A percentile compares a stretch with the other conserved stretches of the same genome.
Conservation (phyloP, 2,888 invertebrate species). For the Labia minor region DNA sequence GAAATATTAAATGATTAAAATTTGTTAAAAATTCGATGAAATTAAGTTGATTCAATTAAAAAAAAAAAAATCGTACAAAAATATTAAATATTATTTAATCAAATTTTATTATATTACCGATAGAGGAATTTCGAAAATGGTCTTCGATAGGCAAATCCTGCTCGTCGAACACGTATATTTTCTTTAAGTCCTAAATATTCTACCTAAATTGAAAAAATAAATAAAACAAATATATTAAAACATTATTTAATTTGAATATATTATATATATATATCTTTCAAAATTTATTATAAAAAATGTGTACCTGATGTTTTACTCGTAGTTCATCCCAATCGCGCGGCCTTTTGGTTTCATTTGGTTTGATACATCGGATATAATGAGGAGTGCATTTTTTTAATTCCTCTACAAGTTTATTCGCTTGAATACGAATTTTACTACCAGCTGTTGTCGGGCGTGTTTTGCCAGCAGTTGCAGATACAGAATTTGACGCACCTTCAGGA, state of each 20-base stretch:
- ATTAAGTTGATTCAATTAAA: neutral
- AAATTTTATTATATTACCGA: too few relatives aligned
- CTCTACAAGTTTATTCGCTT: conserved; percentile 53
- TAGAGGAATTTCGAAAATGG: conserved; percentile 50
- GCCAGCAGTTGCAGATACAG: conserved; percentile 33
- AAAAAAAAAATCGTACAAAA: neutral
- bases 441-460: conserved; percentile 53
- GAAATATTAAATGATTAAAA: too few relatives aligned
- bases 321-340: conserved; percentile 53
- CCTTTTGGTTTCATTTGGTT: conserved; percentile 57
- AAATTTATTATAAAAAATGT: too few relatives aligned
- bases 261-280: too few relatives aligned
- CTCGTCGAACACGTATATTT: conserved; percentile 54
- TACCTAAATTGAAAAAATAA: conserved; percentile 34
- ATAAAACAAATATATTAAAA: neutral
- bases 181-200: conserved; percentile 57
- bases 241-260: neutral
- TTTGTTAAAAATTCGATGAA: too few relatives aligned
- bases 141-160: conserved; percentile 55
- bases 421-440: conserved; percentile 52
- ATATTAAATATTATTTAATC: neutral
- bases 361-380: conserved; percentile 59
- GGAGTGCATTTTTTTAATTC: conserved; percentile 55
- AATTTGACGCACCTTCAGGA: conserved; percentile 40
- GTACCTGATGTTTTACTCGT: conserved; percentile 48